A percentile compares a stretch with the other conserved stretches of the same genome.
phyloP scores from a whole-genome alignment of 53 echinoderm and acorn worm species.

The Holothuria leucospilota region DNA sequence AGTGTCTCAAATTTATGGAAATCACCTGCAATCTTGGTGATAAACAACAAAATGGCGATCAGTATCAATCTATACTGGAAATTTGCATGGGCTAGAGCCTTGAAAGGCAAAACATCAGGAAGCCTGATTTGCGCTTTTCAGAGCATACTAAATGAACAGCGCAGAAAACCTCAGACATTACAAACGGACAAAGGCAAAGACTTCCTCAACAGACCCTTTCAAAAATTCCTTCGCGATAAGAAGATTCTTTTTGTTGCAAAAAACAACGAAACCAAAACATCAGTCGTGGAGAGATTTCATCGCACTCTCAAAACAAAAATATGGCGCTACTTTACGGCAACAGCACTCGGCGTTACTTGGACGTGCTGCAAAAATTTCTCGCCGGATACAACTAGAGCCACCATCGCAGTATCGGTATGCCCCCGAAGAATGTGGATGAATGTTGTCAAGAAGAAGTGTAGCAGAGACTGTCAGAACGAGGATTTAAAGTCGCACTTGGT shows the following conservation, averaged over 20 bases:
- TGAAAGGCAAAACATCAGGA: too few relatives aligned
- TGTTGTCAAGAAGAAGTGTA: background rate
- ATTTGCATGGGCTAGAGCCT: too few relatives aligned
- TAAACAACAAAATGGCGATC: too few relatives aligned
- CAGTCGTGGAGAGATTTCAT: slow-evolving; percentile 54
- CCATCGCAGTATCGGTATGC: slow-evolving; percentile 35
- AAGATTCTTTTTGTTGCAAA: slow-evolving; percentile 54
- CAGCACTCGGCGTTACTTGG: slow-evolving; percentile 33
- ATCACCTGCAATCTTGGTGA: too few relatives aligned
- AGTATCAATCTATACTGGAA: too few relatives aligned
- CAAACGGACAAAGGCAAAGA: slow-evolving; percentile 45
- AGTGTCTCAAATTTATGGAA: too few relatives aligned
- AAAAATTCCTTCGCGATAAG: slow-evolving; percentile 40
- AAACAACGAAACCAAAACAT: slow-evolving; percentile 62
- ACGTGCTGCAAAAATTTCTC: background rate
- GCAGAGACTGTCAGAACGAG: background rate
- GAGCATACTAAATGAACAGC: too few relatives aligned
- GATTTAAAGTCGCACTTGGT: slow-evolving; percentile 26
- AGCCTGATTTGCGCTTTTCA: too few relatives aligned
- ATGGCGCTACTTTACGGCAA: slow-evolving; percentile 55
- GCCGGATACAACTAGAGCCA: slow-evolving; percentile 14
- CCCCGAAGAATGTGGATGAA: background rate
- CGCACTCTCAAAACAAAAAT: slow-evolving; percentile 52
- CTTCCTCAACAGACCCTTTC: slow-evolving; percentile 55
- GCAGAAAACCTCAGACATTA: background rate